A percentile compares a stretch with the other conserved stretches of the same genome.
phyloP scores from a whole-genome alignment of 1,140 invertebrate species.

The Drosophila nikananu region DNA sequence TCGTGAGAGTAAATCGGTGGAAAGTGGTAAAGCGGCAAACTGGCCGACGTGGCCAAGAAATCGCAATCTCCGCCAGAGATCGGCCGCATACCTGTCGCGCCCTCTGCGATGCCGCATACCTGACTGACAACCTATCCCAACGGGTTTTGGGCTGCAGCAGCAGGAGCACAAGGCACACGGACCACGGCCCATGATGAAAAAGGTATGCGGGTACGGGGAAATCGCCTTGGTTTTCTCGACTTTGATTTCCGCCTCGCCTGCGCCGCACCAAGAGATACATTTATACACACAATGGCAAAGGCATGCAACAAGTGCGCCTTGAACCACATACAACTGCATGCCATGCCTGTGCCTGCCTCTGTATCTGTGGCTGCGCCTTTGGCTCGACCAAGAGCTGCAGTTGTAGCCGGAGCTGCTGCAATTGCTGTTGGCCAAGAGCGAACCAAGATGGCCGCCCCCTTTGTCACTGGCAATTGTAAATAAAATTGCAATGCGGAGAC shows the following conservation, averaged over 20 bases:
- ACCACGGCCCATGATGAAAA: background rate
- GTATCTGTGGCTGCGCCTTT: constrained; percentile 56
- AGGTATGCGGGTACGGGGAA: constrained; percentile 28
- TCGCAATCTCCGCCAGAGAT: constrained; percentile 64
- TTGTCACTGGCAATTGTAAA: constrained; percentile 40
- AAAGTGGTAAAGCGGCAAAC: constrained; percentile 60
- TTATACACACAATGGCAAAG: constrained; percentile 37
- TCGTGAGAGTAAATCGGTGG: constrained; percentile 61
- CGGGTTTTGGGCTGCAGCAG: constrained; percentile 67
- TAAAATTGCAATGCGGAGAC: constrained; percentile 50
- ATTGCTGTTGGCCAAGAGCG: constrained; percentile 47
- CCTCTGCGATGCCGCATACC: constrained; percentile 31
- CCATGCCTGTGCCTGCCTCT: constrained; percentile 6
- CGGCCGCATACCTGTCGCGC: constrained; percentile 56
- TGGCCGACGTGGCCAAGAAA: constrained; percentile 71
- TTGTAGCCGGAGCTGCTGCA: constrained; percentile 11
- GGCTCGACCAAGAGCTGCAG: constrained; percentile 54
- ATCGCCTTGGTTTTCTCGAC: constrained; percentile 29
- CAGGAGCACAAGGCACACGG: constrained; percentile 13
- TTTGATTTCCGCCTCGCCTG: constrained; percentile 61
- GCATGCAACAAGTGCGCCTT: constrained; percentile 75
- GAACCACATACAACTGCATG: constrained; percentile 51
- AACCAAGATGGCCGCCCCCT: constrained; percentile 69
- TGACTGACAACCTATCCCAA: constrained; percentile 77
- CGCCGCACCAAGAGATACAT: constrained; percentile 10